Conservation (phyloP, 2,888 invertebrate species). For the Gisinianus flammeolus region DNA sequence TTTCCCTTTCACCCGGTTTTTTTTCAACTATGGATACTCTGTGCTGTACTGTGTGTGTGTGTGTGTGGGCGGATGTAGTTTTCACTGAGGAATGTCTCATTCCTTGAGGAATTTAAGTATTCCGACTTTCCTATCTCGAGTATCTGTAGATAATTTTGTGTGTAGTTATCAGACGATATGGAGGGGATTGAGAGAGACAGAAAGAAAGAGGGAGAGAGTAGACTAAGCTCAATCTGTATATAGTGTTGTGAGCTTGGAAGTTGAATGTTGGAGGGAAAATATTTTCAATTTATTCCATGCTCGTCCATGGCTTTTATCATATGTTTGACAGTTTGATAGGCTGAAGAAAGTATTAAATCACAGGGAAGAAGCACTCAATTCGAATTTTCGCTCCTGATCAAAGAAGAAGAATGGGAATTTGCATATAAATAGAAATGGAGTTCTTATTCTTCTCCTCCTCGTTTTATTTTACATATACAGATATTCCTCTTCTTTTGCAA, state of each 20-base stretch:
- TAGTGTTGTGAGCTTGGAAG: background rate
- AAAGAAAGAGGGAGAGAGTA: no score
- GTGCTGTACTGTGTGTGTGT: no score
- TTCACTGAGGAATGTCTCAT: slow-evolving; percentile 10
- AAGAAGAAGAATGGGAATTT: slow-evolving; percentile 35
- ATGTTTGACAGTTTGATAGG: slow-evolving; percentile 32
- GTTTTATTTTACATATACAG: background rate
- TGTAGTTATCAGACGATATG: no score
- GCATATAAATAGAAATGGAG: slow-evolving; percentile 36
- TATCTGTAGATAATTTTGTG: no score
- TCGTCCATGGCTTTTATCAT: slow-evolving; percentile 30
- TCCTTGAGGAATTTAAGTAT: slow-evolving; percentile 13
- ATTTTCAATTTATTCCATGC: slow-evolving; percentile 27
- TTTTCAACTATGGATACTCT: no score
- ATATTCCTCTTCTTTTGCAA: background rate
- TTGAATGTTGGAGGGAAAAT: background rate
- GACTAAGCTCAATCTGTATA: no score
- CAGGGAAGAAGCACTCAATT: slow-evolving; percentile 11
- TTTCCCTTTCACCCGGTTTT: no score
- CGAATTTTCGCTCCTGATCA: slow-evolving; percentile 29
- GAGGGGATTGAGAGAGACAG: no score
- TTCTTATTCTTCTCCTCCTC: slow-evolving; percentile 14
- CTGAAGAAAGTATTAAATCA: slow-evolving; percentile 29
- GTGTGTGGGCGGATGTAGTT: background rate
- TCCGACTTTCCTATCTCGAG: background rate